Evolutionary conservation across 2,888 invertebrate genomes (phyloP), one percentile per base, ranked within the genome.

Genomic region (Cheilosia impressa): DNA sequence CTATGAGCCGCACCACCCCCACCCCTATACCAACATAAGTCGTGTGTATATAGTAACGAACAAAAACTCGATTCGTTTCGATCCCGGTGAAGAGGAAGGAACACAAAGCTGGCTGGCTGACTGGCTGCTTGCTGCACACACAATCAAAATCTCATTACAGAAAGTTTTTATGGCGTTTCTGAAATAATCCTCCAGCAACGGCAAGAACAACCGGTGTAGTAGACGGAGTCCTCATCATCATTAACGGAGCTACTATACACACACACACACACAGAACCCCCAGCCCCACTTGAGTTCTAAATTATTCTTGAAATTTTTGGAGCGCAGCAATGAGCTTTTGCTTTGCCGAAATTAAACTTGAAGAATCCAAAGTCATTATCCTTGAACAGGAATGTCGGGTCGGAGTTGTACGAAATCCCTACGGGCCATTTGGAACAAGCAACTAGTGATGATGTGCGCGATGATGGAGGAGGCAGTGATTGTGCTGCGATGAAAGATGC

Each of bases 101-200:
- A 66, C 73, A 65, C 80, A 75, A 58, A 53, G 57, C n/a, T 47
- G 43, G 45, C 17, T 5, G 47, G 38, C 19, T 63, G 24, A 4
- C 45, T 22, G 45, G 50, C 58, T 69, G 17, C 62, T 57, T 80
- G 53, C 65, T 75, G 69, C 65, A 79, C 75, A 79, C 80, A 84
- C 84, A 80, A 84, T 84, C 84, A 84, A 84, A 84, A 80, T 80
- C 84, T 84, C 84, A 84, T 84, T 84, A 84, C 65, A 71, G 69
- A 76, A 84, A 84, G 75, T 84, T 84, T 75, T 84, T 84, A 80
- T 69, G 65, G 79, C 53, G 71, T 66, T 84, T 27, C 71, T 80
- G 60, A 80, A 80, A 75, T 84, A 80, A 75, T 84, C 84, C 84
- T 76, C 60, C 62, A 83, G 77, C 78, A 62, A 57, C 60, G n/a